Evolutionary conservation across 2,797 vertebrate species (phyloP).

Genomic region (Merluccius polli): DNA sequence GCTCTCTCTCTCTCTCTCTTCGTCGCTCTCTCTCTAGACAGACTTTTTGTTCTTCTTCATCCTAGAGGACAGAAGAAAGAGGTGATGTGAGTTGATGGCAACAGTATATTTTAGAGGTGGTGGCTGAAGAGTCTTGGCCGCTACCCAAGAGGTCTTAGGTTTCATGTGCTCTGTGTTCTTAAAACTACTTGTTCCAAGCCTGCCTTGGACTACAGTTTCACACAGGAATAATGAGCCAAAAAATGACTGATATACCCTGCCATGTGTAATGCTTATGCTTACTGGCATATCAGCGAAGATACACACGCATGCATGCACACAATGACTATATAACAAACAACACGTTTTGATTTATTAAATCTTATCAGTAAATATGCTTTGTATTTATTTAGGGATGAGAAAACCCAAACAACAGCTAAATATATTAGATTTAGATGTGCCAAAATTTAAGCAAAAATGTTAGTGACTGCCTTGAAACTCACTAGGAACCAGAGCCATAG

Average conservation of each 20-base stretch:
- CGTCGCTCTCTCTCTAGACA: slow-evolving; percentile 48
- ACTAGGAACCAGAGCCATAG: neutral
- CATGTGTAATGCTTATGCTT: neutral
- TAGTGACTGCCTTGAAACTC: too few species aligned
- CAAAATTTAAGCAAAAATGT: neutral
- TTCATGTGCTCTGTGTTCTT: too few species aligned
- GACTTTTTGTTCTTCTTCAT: slow-evolving; percentile 68
- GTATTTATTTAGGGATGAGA: slow-evolving; percentile 19
- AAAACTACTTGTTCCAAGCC: neutral
- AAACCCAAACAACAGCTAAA: neutral
- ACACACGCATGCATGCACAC: neutral
- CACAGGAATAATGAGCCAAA: neutral
- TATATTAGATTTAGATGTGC: neutral
- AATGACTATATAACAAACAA: neutral
- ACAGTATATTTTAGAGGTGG: too few species aligned
- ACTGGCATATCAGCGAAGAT: neutral
- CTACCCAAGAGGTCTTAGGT: neutral
- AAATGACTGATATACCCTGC: neutral
- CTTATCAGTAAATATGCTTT: slow-evolving; percentile 27
- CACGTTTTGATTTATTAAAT: slow-evolving; percentile 2
- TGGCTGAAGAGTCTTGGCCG: too few species aligned
- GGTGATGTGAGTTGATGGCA: neutral
- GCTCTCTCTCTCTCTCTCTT: slow-evolving; percentile 15
- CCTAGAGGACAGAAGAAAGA: slow-evolving; percentile 51
- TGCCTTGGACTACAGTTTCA: neutral